Conservation (phyloP, 2,888 invertebrate genomes). For the Morpho deidamia region DNA sequence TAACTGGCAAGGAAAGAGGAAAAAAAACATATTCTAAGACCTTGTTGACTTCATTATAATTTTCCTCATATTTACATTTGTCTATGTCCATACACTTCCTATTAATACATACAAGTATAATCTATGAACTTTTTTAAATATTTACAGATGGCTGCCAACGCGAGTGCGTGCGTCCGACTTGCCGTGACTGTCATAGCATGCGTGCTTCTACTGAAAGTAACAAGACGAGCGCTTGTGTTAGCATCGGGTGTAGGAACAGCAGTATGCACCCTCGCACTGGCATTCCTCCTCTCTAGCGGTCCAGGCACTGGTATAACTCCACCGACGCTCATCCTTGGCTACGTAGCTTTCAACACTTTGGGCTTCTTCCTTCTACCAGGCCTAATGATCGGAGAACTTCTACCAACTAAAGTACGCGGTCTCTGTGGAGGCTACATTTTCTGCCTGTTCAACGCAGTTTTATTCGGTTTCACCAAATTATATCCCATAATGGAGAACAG, state of each 20-base stretch:
- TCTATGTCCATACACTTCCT: too few relatives aligned
- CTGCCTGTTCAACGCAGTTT: conserved; percentile 82
- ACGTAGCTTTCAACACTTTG: conserved; percentile 85
- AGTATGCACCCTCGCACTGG: conserved; percentile 79
- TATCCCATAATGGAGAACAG: conserved; percentile 80
- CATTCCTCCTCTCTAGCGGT: conserved; percentile 45
- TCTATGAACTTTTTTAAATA: not conserved
- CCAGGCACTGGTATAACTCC: conserved; percentile 42
- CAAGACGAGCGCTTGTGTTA: conserved; percentile 82
- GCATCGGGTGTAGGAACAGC: conserved; percentile 83
- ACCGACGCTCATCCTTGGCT: conserved; percentile 76
- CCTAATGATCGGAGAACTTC: conserved; percentile 86
- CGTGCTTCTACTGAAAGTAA: conserved; percentile 80
- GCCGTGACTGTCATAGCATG: conserved; percentile 82
- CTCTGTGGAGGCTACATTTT: conserved; percentile 86
- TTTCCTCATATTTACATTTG: too few relatives aligned
- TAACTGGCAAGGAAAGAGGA: too few relatives aligned
- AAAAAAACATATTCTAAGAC: too few relatives aligned
- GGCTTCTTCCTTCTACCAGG: conserved; percentile 87
- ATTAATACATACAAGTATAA: not conserved
- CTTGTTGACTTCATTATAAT: too few relatives aligned
- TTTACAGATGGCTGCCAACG: conserved; percentile 79
- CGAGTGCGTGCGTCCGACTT: conserved; percentile 83
- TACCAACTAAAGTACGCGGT: conserved; percentile 85
- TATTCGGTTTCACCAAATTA: conserved; percentile 84